Conservation (phyloP, 2,797 vertebrate genomes). For the Myotis findleyi region DNA sequence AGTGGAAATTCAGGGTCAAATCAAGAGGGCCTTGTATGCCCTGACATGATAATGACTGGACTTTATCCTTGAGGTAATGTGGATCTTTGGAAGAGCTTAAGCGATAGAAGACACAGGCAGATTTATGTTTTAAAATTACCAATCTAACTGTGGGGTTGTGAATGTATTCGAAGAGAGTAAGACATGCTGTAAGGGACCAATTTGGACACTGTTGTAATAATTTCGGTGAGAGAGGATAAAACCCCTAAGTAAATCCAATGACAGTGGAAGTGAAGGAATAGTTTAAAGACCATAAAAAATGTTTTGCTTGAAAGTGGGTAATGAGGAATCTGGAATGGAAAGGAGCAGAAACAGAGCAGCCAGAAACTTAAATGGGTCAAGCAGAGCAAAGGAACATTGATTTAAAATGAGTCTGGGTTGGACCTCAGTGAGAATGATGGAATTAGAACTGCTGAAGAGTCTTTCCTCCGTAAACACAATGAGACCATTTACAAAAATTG, state of each 20-base stretch:
- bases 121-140: not conserved
- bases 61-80: not conserved
- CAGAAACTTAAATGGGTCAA: not conserved
- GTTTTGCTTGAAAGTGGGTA: not conserved
- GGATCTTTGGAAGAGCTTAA: not conserved
- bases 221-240: not conserved
- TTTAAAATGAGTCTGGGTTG: not conserved
- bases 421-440: not conserved
- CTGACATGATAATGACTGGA: not conserved
- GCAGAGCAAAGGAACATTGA: not conserved
- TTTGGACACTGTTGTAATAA: not conserved
- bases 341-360: not conserved
- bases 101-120: not conserved
- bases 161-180: not conserved
- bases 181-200: not conserved
- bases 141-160: not conserved
- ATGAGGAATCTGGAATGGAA: not conserved
- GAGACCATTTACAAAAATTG: not conserved
- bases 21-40: not conserved
- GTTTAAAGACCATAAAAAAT: not conserved
- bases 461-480: not conserved
- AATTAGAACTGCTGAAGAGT: not conserved
- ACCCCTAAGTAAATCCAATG: not conserved
- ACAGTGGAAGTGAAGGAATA: not conserved
- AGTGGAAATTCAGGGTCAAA: not conserved